Base-by-base conservation (phyloP, 1,140 invertebrate species). In the Mycetomoellerius zeteki region DNA sequence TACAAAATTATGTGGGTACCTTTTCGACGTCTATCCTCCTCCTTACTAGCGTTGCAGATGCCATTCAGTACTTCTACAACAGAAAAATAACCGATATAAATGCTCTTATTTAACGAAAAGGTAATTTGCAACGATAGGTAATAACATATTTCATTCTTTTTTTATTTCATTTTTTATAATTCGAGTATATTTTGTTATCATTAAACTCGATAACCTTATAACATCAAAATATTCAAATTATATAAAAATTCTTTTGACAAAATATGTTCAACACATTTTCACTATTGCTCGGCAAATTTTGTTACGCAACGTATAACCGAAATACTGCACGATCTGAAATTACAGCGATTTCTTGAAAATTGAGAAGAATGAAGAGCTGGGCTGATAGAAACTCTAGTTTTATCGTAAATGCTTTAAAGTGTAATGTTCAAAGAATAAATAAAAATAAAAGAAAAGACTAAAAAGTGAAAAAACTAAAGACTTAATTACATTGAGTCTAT, bases 11-110 rank as follows among this genome's bases (percentile, higher is more conserved):
- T n/a, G 6, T 52, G 76, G 93, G 96, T 97, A 98, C 97, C 97
- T 97, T 98, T 98, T 93, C 96, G 96, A 95, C 97, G 97, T 93
- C 97, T 96, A 72, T 98, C 97, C 91, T 98, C 97, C 94, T 98
- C 97, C 94, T 97, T 97, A 95, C 97, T 96, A 65, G 96, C 96
- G 92, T 96, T 96, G 91, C 96, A 97, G 93, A 98, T 97, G 89
- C 98, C 97, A 96, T 97, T 98, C 94, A 98, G 96, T 92, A 98
- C 97, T 96, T 98, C 98, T 98, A 96, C 94, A 97, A 97, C 93
- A 93, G 85, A 91, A 91, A 90, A 76, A 71, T 16, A n/a, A 30
- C 33, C 2, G 2, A 12, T 12, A 43, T 43, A 30, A 54, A 72
- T 8, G 0, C 21, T n/a, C 0, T 37, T 2, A 33, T 69, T 69